Conservation (phyloP, 1,140 invertebrate genomes). For the Drosophila lacertosa region DNA sequence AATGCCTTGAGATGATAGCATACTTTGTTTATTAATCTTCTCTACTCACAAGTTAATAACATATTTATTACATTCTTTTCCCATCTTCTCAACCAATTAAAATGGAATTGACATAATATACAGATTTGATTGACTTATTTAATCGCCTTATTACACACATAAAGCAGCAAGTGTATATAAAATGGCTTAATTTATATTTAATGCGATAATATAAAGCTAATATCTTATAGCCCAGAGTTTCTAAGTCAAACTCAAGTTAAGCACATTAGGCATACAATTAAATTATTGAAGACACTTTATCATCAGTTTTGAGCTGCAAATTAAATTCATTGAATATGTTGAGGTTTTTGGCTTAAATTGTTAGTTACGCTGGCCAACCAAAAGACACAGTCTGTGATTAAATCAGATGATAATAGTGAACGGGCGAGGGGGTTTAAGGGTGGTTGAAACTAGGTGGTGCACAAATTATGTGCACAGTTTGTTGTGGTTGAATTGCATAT, state of each 20-base stretch:
- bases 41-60: too few species aligned
- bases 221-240: background rate
- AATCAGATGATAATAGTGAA: background rate
- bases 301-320: background rate
- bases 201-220: too few species aligned
- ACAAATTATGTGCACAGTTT: slow-evolving; percentile 67
- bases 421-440: background rate
- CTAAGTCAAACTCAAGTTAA: background rate
- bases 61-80: too few species aligned
- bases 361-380: slow-evolving; percentile 20
- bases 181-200: background rate
- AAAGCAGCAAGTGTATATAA: too few species aligned
- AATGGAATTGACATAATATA: too few species aligned
- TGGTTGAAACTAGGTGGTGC: background rate
- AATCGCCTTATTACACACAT: too few species aligned
- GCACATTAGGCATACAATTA: background rate
- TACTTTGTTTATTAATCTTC: too few species aligned
- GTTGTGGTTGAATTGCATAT: slow-evolving; percentile 70
- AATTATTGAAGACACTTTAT: slow-evolving; percentile 2
- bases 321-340: slow-evolving; percentile 10
- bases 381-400: slow-evolving; percentile 24
- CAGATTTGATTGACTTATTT: too few species aligned
- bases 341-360: slow-evolving; percentile 11
- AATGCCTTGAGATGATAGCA: too few species aligned
- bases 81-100: too few species aligned